phyloP scores from a whole-genome alignment of 2,113 vertebrate species.

The Sebastes schlegelii region DNA sequence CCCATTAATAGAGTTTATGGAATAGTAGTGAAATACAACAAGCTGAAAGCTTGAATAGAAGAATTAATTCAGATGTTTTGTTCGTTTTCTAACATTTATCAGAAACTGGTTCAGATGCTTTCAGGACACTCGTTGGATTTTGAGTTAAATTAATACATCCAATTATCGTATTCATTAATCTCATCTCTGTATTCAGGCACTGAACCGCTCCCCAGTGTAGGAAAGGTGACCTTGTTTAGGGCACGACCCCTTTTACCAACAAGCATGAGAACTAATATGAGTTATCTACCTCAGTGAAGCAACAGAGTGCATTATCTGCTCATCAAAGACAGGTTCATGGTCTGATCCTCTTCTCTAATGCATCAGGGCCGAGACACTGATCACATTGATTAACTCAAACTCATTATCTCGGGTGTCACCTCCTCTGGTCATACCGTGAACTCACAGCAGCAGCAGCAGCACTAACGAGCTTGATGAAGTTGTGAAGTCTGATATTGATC shows the following conservation, averaged over 20 bases:
- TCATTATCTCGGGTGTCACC: not conserved
- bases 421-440: constrained; percentile 9
- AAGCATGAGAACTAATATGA: not conserved
- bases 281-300: not conserved
- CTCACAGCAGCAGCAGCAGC: not conserved
- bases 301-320: constrained; percentile 6
- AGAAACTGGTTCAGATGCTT: not conserved
- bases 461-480: not conserved
- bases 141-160: not conserved
- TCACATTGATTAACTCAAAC: constrained; percentile 18
- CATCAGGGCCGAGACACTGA: not conserved
- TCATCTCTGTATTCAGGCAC: not conserved
- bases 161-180: not conserved
- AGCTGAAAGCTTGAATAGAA: no score
- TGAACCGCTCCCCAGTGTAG: not conserved
- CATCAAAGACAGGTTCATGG: constrained; percentile 10
- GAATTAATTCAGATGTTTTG: not conserved
- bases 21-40: not conserved
- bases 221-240: constrained; percentile 3
- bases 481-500: not conserved
- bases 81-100: not conserved
- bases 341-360: constrained; percentile 14
- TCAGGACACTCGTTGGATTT: not conserved
- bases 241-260: not conserved
- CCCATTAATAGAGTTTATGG: not conserved